Percentiles rank a stretch among this genome's conserved stretches.
Evolutionary conservation across 2,113 vertebrate genomes (phyloP).

Genomic region (Albula glossodonta): DNA sequence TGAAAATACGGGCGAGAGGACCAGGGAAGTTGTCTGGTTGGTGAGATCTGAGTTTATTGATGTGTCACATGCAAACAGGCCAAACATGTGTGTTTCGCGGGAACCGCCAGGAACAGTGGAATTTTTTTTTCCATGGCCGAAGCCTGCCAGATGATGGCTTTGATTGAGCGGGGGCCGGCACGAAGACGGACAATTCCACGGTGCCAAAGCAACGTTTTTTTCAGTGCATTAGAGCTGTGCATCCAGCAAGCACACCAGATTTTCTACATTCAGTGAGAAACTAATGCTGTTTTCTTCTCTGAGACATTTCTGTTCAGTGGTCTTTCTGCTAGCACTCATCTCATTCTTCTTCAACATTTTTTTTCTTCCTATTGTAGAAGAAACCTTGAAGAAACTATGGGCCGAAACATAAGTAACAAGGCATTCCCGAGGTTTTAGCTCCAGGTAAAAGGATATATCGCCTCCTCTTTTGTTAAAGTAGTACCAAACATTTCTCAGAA

Average conservation of each 20-base stretch:
- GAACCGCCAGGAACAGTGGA: slow-evolving; percentile 9
- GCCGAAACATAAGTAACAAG: slow-evolving; percentile 51
- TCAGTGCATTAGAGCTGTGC: neutral
- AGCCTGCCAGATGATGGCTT: neutral
- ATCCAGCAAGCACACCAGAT: neutral
- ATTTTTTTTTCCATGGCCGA: slow-evolving; percentile 15
- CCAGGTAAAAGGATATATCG: slow-evolving; percentile 43
- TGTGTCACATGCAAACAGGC: slow-evolving; percentile 54
- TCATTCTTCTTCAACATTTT: neutral
- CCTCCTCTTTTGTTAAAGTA: slow-evolving; percentile 55
- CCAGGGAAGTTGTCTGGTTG: neutral
- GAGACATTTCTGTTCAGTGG: neutral
- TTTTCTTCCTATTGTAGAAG: neutral
- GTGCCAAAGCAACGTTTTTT: too few species aligned
- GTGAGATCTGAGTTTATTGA: slow-evolving; percentile 32
- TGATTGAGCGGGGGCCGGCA: neutral
- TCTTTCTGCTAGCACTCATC: neutral
- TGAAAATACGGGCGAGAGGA: neutral
- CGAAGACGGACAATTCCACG: neutral
- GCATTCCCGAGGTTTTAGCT: slow-evolving; percentile 49
- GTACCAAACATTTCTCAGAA: slow-evolving; percentile 45
- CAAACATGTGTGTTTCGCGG: slow-evolving; percentile 26
- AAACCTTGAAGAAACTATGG: slow-evolving; percentile 54
- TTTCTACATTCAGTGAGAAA: too few species aligned
- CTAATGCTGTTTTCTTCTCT: neutral